Conservation (phyloP, 2,888 invertebrate genomes). For the Cheilosia scutellata region DNA sequence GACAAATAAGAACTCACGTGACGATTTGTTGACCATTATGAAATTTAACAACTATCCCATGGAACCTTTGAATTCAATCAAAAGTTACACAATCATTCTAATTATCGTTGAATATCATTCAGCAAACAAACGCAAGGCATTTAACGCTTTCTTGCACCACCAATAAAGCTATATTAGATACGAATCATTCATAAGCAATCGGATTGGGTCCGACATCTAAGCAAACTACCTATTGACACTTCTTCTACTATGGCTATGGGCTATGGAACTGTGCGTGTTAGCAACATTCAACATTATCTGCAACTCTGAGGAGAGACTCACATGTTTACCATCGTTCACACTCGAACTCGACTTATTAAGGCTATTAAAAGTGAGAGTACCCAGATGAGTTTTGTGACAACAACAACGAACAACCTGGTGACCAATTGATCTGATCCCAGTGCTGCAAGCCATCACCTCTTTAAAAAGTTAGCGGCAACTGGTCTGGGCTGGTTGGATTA, state of each 20-base stretch:
- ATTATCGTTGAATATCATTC: neutral
- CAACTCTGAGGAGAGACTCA: neutral
- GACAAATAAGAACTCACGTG: no score
- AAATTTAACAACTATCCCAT: no score
- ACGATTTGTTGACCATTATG: no score
- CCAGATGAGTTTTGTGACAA: slow-evolving; percentile 46
- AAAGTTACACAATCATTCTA: slow-evolving; percentile 34
- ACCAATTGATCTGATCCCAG: slow-evolving; percentile 28
- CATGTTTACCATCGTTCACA: neutral
- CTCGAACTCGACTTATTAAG: slow-evolving; percentile 10
- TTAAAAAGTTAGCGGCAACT: slow-evolving; percentile 34
- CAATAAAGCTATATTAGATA: neutral
- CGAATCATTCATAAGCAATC: slow-evolving; percentile 13
- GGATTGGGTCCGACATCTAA: neutral
- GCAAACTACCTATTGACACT: slow-evolving; percentile 6
- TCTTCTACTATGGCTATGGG: neutral
- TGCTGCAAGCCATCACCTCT: slow-evolving; percentile 16
- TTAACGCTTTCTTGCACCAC: slow-evolving; percentile 35
- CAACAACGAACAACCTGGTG: slow-evolving; percentile 29
- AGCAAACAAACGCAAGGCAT: slow-evolving; percentile 11
- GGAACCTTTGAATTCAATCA: slow-evolving; percentile 2
- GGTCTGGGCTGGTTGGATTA: slow-evolving; percentile 18
- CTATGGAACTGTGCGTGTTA: no score
- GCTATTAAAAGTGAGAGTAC: slow-evolving; percentile 62
- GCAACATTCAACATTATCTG: neutral